phyloP scores from a whole-genome alignment of 2,888 invertebrate genomes.

The Gryllus longicercus region DNA sequence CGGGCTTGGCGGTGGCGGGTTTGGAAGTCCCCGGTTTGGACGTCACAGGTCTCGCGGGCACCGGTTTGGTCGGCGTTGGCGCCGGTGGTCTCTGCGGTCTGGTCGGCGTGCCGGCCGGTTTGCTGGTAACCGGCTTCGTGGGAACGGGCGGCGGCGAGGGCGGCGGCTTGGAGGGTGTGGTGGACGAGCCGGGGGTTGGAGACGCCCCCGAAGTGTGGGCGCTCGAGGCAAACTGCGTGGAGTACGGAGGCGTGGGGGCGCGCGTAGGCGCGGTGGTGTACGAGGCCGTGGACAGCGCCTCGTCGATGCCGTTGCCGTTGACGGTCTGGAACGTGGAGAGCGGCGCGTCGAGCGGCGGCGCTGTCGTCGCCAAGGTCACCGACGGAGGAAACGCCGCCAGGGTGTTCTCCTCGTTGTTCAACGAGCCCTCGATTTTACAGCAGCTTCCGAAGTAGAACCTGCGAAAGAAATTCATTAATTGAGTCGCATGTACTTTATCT shows the following conservation, averaged over 20 bases:
- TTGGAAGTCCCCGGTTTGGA: constrained; percentile 25
- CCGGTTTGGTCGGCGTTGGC: constrained; percentile 26
- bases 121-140: constrained; percentile 27
- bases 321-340: constrained; percentile 48
- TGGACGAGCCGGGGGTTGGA: constrained; percentile 29
- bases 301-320: constrained; percentile 61
- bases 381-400: neutral
- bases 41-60: constrained; percentile 26
- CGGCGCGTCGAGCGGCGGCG: constrained; percentile 59
- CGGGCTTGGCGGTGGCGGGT: constrained; percentile 39
- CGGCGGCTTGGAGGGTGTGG: constrained; percentile 19
- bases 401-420: constrained; percentile 23
- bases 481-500: too few relatives aligned
- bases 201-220: neutral
- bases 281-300: constrained; percentile 48
- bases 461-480: neutral
- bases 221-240: neutral
- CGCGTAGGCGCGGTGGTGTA: constrained; percentile 43
- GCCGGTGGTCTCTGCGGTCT: neutral
- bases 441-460: constrained; percentile 87
- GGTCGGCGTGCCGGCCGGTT: constrained; percentile 29
- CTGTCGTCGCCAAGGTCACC: constrained; percentile 43
- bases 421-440: constrained; percentile 64
- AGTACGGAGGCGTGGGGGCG: neutral
- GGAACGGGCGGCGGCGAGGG: constrained; percentile 18